These are phyloP conservation scores for Sitta europaea DNA, from an alignment of 2,113 vertebrate species.

Conservation along the genomic window DNA sequence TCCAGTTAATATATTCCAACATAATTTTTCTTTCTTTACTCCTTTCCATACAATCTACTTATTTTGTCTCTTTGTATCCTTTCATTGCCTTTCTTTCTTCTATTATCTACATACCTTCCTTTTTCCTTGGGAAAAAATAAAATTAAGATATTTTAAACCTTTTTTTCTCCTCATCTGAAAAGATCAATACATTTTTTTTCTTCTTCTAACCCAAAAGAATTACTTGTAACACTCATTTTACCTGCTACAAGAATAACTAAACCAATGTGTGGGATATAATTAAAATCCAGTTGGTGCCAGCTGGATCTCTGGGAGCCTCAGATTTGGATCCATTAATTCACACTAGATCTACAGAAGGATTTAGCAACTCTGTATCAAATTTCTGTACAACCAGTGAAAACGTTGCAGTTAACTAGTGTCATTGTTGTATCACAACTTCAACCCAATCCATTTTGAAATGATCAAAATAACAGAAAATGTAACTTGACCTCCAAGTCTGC, in stretches of 20 bases:
- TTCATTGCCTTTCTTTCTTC: neutral
- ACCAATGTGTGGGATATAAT: neutral
- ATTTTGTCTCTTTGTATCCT: neutral
- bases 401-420: neutral
- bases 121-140: neutral
- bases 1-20: neutral
- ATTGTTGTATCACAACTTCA: neutral
- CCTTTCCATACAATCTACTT: neutral
- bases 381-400: neutral
- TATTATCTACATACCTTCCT: neutral
- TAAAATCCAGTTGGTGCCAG: slow-evolving; percentile 49
- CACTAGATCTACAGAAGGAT: neutral
- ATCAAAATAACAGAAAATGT: slow-evolving; percentile 25
- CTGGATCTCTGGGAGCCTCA: neutral
- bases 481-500: neutral
- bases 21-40: neutral
- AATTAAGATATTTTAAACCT: neutral
- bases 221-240: neutral
- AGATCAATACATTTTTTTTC: neutral
- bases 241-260: neutral
- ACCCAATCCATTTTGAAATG: neutral
- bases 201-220: neutral
- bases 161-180: neutral
- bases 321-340: slow-evolving; percentile 7
- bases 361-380: slow-evolving; percentile 10